phyloP scores from a whole-genome alignment of 30 jellyfish, hydroid and myxozoan genomes.

The Morbakka virulenta region DNA sequence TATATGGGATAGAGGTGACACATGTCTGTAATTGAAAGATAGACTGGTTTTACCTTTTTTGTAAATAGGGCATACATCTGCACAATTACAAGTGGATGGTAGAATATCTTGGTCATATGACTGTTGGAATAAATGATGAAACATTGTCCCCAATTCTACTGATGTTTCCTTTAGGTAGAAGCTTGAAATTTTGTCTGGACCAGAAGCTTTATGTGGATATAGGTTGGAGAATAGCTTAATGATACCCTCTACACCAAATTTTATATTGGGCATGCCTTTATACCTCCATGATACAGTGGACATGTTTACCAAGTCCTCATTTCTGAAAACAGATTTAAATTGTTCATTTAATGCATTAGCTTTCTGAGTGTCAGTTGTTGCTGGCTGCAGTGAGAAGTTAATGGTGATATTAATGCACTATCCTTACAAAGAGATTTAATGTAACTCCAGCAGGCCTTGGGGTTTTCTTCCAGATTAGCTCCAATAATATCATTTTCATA shows the following conservation, averaged over 20 bases:
- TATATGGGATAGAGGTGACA: too few species aligned
- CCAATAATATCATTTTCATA: neutral
- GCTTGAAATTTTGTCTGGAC: slow-evolving; percentile 12
- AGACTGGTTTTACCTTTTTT: too few species aligned
- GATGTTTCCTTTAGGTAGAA: slow-evolving; percentile 6
- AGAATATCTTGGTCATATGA: neutral
- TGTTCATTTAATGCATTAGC: slow-evolving; percentile 10
- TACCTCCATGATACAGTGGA: too few species aligned
- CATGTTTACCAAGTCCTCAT: too few species aligned
- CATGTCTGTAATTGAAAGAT: too few species aligned
- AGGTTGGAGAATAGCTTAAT: neutral
- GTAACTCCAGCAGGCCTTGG: neutral
- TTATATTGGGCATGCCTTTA: too few species aligned
- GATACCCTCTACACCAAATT: slow-evolving; percentile 12
- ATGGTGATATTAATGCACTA: too few species aligned
- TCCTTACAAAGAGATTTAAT: too few species aligned
- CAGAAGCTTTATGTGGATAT: slow-evolving; percentile 12
- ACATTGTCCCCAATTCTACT: slow-evolving; percentile 1
- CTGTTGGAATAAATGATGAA: neutral
- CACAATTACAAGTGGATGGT: neutral
- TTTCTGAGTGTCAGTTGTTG: slow-evolving; percentile 6
- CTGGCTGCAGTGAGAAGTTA: neutral
- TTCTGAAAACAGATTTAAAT: too few species aligned
- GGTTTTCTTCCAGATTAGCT: neutral
- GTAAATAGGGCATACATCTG: neutral